These are phyloP conservation scores for Cryptus armator DNA, from an alignment of 2,888 invertebrate species.

Conservation along the genomic window DNA sequence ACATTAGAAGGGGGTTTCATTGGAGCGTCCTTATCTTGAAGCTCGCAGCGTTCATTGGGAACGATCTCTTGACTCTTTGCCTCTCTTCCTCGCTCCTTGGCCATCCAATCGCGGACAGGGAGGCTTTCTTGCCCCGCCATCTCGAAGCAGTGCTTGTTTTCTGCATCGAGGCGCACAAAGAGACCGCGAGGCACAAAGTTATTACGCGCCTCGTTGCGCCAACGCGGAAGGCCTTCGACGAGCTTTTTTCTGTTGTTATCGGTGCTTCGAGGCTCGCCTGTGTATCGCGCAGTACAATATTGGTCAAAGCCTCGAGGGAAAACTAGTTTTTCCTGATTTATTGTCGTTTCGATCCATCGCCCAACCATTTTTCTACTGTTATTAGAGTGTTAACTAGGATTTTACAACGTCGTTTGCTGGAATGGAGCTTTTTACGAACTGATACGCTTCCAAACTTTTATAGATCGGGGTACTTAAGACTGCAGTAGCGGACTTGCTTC, in stretches of 20 bases:
- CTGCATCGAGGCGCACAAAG: not conserved
- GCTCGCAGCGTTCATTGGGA: constrained; percentile 9
- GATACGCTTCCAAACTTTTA: not conserved
- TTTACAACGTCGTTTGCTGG: not conserved
- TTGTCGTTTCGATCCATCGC: not conserved
- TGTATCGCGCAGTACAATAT: not conserved
- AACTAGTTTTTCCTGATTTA: not conserved
- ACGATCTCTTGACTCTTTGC: not conserved
- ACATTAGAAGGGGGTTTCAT: not conserved
- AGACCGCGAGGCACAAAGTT: constrained; percentile 5
- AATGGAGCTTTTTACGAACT: not conserved
- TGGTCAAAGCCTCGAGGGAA: not conserved
- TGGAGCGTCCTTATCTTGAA: not conserved
- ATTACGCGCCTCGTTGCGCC: constrained; percentile 5
- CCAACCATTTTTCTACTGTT: not conserved
- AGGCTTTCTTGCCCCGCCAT: not conserved
- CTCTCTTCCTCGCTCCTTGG: no score
- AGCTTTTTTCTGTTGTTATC: not conserved
- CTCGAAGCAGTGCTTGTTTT: constrained; percentile 9
- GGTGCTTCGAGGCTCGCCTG: not conserved
- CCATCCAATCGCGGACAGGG: not conserved
- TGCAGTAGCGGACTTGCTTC: not conserved
- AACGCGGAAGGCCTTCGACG: constrained; percentile 9
- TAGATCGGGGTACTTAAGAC: not conserved
- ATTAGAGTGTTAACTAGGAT: not conserved